phyloP scores from a whole-genome alignment of 2,888 invertebrate genomes.

The Dolichomitus sp. region DNA sequence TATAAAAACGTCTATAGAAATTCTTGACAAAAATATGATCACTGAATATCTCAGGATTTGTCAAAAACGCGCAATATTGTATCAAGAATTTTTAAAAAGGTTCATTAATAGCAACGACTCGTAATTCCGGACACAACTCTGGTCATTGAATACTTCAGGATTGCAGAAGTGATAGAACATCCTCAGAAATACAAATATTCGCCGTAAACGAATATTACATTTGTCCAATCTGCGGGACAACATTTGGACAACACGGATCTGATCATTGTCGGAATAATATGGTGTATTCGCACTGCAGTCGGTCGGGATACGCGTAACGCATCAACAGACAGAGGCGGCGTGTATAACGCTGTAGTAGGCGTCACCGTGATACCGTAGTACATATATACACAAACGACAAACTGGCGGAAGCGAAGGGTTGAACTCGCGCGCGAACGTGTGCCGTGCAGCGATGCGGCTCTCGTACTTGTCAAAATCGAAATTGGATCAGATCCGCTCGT shows the following conservation, averaged over 20 bases:
- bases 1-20: constrained; percentile 15
- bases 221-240: constrained; percentile 6
- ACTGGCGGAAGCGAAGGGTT: constrained; percentile 20
- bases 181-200: not conserved
- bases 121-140: not conserved
- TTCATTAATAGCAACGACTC: not conserved
- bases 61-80: too few species aligned
- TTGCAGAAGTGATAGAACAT: not conserved
- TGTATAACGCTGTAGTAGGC: constrained; percentile 7
- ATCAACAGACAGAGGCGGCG: constrained; percentile 20
- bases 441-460: constrained; percentile 21
- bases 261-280: constrained; percentile 31
- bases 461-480: constrained; percentile 71
- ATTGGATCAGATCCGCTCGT: constrained; percentile 77
- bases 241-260: constrained; percentile 6
- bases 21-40: constrained; percentile 6
- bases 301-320: not conserved
- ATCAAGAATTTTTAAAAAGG: too few species aligned
- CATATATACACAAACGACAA: constrained; percentile 21
- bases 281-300: constrained; percentile 10
- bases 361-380: not conserved
- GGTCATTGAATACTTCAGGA: not conserved
- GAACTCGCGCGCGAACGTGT: constrained; percentile 2
- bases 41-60: not conserved
- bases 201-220: not conserved